Evolutionary conservation across 2,888 invertebrate species (phyloP).

Genomic region (Dendrolimus pini): DNA sequence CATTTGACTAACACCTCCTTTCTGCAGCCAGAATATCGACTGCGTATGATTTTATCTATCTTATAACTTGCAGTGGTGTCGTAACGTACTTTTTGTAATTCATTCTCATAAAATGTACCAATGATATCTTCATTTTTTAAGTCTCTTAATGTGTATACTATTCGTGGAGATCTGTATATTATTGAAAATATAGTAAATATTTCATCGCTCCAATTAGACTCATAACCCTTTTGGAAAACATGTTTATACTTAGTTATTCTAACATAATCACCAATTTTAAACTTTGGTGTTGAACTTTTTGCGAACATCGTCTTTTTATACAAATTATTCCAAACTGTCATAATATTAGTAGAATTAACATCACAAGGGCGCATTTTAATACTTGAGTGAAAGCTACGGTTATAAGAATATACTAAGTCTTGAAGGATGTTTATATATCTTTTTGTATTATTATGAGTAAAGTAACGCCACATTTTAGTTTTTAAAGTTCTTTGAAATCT

Average conservation of each 20-base stretch:
- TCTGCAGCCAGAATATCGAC: conserved; percentile 15
- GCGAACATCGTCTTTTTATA: conserved; percentile 2
- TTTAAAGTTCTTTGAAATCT: conserved; percentile 22
- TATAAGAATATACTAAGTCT: conserved; percentile 10
- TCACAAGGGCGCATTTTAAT: conserved; percentile 20
- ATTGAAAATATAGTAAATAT: conserved; percentile 15
- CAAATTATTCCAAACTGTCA: conserved; percentile 11
- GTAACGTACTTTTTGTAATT: conserved; percentile 19
- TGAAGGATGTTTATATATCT: conserved; percentile 12
- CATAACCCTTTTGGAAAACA: conserved; percentile 23
- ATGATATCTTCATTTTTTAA: conserved; percentile 14
- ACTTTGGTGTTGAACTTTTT: conserved; percentile 5
- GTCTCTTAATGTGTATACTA: conserved; percentile 18
- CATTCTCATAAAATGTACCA: conserved; percentile 22
- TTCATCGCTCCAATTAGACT: conserved; percentile 27
- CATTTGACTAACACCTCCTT: conserved; percentile 23
- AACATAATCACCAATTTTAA: conserved; percentile 9
- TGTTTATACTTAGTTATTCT: conserved; percentile 23
- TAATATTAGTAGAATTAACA: conserved; percentile 18
- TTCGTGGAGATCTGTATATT: conserved; percentile 12
- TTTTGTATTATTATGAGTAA: conserved; percentile 10
- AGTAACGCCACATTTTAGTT: conserved; percentile 21
- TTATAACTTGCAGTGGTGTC: conserved; percentile 13
- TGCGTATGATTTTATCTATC: conserved; percentile 17
- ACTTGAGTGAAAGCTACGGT: conserved; percentile 18